Evolutionary conservation across 2,888 invertebrate genomes (phyloP), one percentile per base, ranked within the genome.

Genomic region (Drosophila recens): DNA sequence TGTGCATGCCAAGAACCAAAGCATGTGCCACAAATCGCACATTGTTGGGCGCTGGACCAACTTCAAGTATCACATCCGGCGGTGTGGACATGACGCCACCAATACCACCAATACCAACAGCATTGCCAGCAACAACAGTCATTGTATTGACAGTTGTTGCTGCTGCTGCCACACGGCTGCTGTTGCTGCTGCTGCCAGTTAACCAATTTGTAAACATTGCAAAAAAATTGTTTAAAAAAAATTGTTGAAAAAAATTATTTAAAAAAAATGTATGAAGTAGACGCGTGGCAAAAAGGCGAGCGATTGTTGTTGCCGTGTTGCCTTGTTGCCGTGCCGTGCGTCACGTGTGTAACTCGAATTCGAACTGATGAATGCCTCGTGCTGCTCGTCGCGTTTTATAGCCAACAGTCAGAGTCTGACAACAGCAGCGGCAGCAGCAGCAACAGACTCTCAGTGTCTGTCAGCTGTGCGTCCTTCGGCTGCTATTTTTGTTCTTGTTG

Each of bases 1-100:
- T 96, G 90, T 96, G 95, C 58, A 95, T 94, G 34, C 95, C 94
- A 34, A 96, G 91, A 11, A 96, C 94, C 33, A 94, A 93, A 46
- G 94, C 94, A 82, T 96, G 96, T 0, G 96, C 96, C 27, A 95
- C 94, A 90, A 96, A 96, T 67, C 95, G 95, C 10, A 94, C 94
- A 77, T 94, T 93, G 30, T 93, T 93, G 65, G 93, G 94, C 58
- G 93, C 92, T 52, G 94, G 94, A 0, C 95, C 95, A 15, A 95
- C 95, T 87, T 95, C 94, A 1, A 96, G 92, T 34, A 95, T 91
- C 20, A 95, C 94, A 87, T 95, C 95, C 0, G 95, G 95, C 5
- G 94, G 94, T 10, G 92, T 89, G 27, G 89, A 80, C 80, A 91
- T 86, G 33, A 72, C 70, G 5, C 72, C 64, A 17, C 67, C 63